Evolutionary conservation across 2,888 invertebrate genomes (phyloP).

Genomic region (Eilema caniola): DNA sequence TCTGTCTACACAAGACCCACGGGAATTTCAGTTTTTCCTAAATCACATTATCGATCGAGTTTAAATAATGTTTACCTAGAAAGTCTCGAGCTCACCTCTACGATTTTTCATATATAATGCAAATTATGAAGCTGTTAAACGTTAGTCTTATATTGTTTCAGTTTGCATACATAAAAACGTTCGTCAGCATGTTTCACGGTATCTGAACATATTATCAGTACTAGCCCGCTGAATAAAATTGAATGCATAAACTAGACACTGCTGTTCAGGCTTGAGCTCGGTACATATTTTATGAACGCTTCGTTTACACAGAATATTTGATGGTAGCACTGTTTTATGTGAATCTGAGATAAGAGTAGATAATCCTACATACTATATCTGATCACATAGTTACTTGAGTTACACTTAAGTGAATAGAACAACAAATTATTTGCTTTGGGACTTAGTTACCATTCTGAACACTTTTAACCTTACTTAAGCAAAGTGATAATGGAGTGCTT

Average conservation of each 20-base stretch:
- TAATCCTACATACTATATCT: slow-evolving; percentile 42
- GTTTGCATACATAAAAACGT: slow-evolving; percentile 31
- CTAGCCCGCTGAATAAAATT: slow-evolving; percentile 52
- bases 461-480: slow-evolving; percentile 36
- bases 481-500: slow-evolving; percentile 33
- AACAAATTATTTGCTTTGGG: slow-evolving; percentile 15
- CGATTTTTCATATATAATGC: not conserved
- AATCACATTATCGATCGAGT: not conserved
- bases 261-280: slow-evolving; percentile 40
- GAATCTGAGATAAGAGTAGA: slow-evolving; percentile 48
- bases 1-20: not conserved
- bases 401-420: slow-evolving; percentile 14
- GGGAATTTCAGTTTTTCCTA: not conserved
- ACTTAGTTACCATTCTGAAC: slow-evolving; percentile 24
- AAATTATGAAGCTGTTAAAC: not conserved
- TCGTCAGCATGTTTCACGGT: slow-evolving; percentile 38
- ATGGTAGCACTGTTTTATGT: slow-evolving; percentile 61
- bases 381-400: slow-evolving; percentile 20
- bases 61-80: not conserved
- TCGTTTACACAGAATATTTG: slow-evolving; percentile 76
- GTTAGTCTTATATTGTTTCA: slow-evolving; percentile 12
- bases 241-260: slow-evolving; percentile 54
- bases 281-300: slow-evolving; percentile 74
- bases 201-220: slow-evolving; percentile 47
- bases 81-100: not conserved